Evolutionary conservation across 1,140 invertebrate species (phyloP), one percentile per base, ranked within the genome.

Genomic region (Parasteatoda tepidariorum): DNA sequence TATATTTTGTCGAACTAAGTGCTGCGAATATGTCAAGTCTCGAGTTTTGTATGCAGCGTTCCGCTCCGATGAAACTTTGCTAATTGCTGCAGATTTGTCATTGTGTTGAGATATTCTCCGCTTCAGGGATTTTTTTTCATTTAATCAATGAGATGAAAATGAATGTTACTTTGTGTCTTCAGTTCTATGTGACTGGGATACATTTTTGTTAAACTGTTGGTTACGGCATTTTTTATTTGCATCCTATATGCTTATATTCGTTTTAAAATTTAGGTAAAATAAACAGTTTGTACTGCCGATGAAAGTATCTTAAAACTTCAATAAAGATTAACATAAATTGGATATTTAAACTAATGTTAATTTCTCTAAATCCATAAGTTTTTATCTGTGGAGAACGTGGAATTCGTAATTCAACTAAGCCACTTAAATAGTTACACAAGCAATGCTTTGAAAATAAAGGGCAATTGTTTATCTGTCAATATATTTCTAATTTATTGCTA

Each of bases 351-450:
- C n/a, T n/a, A n/a, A n/a, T n/a, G n/a, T n/a, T n/a, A n/a, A n/a
- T n/a, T n/a, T n/a, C n/a, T n/a, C n/a, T n/a, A n/a, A n/a, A n/a
- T n/a, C n/a, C n/a, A n/a, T n/a, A n/a, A n/a, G n/a, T n/a, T n/a
- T 75, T 75, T 75, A 75, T 75, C 62, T 61, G 73, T 75, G 61
- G 59, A 61, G 24, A 59, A 30, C 73, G 57, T 28, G 71, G 57
- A 75, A 38, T 61, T 75, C 38, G 34, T 71, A 6, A 22, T 31
- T 48, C 55, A 48, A 3, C 18, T 13, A 38, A 38, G 13, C 7
- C 28, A 24, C 28, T 55, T 22, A 31, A 75, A n/a, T 28, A 62
- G 15, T 62, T 38, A 38, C 57, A 61, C 18, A 28, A 13, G 22
- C 70, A 15, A 22, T 15, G 73, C 33, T 15, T 75, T 24, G 26